phyloP scores from a whole-genome alignment of 2,113 vertebrate genomes.

The Festucalex cinctus region DNA sequence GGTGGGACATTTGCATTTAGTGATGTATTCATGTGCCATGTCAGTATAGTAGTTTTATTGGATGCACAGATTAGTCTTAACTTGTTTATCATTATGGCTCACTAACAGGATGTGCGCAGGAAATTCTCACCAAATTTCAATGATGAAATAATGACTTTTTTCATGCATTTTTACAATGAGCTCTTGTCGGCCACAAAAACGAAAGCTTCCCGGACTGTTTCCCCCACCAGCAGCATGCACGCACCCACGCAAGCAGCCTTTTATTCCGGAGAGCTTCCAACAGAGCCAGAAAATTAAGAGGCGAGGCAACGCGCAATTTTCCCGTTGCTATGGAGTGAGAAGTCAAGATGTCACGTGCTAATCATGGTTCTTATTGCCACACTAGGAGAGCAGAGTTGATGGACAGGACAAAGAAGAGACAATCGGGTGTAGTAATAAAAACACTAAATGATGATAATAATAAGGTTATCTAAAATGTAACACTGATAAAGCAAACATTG shows the following conservation, averaged over 20 bases:
- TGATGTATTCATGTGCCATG: too few relatives aligned
- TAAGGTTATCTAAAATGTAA: not conserved
- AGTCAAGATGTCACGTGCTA: constrained; percentile 56
- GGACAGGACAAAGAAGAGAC: constrained; percentile 3
- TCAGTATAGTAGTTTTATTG: too few relatives aligned
- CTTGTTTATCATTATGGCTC: not conserved
- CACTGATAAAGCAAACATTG: not conserved
- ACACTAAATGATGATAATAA: not conserved
- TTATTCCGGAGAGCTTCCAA: not conserved
- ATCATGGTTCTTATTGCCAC: constrained; percentile 27
- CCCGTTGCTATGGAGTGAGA: constrained; percentile 73
- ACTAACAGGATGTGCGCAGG: not conserved
- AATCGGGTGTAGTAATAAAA: constrained; percentile 18
- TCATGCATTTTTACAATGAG: not conserved
- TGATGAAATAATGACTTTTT: too few relatives aligned
- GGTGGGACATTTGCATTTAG: too few relatives aligned
- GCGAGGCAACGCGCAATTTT: constrained; percentile 37
- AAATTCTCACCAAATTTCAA: not conserved
- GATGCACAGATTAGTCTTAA: too few relatives aligned
- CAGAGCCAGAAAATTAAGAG: constrained; percentile 26
- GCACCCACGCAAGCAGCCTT: not conserved
- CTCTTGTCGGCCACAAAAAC: not conserved
- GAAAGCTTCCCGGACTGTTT: not conserved
- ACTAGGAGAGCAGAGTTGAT: constrained; percentile 38
- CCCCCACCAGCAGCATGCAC: not conserved